phyloP scores from a whole-genome alignment of 2,113 vertebrate genomes.

The Donacobius atricapilla region DNA sequence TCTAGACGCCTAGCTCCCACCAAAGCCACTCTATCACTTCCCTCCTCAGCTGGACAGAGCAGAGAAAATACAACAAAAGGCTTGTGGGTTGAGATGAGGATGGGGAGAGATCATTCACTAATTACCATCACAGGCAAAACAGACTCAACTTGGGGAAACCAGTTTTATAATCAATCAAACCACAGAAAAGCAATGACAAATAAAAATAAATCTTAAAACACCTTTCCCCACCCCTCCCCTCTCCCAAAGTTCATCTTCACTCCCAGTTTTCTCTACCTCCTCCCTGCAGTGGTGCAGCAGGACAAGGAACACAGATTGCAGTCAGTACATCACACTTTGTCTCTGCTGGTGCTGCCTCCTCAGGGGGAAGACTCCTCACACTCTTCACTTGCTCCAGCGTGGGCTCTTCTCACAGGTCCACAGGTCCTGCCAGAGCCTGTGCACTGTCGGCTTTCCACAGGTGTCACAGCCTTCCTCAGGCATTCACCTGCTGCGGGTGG shows the following conservation, averaged over 20 bases:
- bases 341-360: background rate
- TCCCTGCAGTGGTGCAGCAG: background rate
- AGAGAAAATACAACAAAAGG: background rate
- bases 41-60: background rate
- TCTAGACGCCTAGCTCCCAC: background rate
- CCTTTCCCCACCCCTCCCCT: background rate
- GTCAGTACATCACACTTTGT: background rate
- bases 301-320: background rate
- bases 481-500: background rate
- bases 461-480: rapidly evolving
- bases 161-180: background rate
- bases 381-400: background rate
- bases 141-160: background rate
- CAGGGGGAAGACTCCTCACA: background rate
- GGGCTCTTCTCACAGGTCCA: background rate
- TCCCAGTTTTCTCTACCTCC: background rate
- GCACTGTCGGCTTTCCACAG: background rate
- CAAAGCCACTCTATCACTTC: background rate
- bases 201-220: background rate
- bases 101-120: background rate
- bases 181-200: background rate
- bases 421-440: background rate
- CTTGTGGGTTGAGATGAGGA: background rate
- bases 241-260: background rate
- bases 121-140: background rate